These are phyloP conservation scores for Cyprinodon tularosa DNA, from an alignment of 2,113 vertebrate species.

Conservation along the genomic window DNA sequence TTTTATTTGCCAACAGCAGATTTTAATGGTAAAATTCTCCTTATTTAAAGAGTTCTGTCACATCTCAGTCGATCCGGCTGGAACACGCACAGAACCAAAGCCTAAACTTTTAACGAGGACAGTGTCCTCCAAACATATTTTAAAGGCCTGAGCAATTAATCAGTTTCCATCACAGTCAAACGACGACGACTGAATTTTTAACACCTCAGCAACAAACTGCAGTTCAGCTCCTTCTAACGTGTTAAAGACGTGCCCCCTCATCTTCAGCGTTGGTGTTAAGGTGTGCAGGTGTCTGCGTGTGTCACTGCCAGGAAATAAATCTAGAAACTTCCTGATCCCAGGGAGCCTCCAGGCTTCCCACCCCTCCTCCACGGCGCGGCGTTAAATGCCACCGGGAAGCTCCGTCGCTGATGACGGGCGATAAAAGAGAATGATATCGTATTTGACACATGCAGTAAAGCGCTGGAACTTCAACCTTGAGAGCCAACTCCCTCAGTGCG, in stretches of 20 bases:
- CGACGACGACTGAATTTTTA: not conserved
- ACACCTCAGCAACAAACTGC: not conserved
- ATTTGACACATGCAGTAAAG: constrained; percentile 78
- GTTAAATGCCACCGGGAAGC: constrained; percentile 70
- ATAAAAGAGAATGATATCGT: constrained; percentile 79
- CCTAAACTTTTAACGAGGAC: constrained; percentile 12
- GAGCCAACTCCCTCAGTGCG: constrained; percentile 68
- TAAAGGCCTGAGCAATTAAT: constrained; percentile 9
- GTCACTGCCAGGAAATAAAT: constrained; percentile 44
- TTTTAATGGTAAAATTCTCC: not conserved
- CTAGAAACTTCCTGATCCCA: constrained; percentile 43
- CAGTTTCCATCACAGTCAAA: not conserved
- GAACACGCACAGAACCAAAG: not conserved
- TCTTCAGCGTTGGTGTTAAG: not conserved
- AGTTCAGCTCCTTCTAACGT: too few species aligned
- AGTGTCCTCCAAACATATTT: constrained; percentile 9
- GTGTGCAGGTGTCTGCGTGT: constrained; percentile 1
- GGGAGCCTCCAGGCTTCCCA: constrained; percentile 28
- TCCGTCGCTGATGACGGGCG: constrained; percentile 62
- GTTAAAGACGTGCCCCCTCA: not conserved
- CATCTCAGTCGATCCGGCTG: constrained; percentile 7
- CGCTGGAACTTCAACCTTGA: constrained; percentile 77
- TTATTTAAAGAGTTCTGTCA: not conserved
- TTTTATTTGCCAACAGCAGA: not conserved
- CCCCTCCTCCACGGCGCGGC: constrained; percentile 14